Percentiles rank a stretch among this genome's conserved stretches.
phyloP scores from a whole-genome alignment of 2,888 invertebrate species.

The Junonia oenone region DNA sequence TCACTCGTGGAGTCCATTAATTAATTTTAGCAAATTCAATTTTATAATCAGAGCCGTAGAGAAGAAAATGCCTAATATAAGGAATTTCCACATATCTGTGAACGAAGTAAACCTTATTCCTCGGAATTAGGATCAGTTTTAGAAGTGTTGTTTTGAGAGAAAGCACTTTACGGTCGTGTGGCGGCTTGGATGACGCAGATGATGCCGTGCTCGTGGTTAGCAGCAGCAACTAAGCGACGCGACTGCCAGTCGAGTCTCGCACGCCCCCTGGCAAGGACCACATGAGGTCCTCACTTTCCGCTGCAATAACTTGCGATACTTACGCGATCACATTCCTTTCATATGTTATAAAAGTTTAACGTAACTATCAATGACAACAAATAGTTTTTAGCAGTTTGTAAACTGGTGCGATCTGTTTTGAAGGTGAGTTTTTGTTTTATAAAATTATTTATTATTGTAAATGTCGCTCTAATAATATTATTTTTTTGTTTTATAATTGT shows the following conservation, averaged over 20 bases:
- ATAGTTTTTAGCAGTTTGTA: slow-evolving; percentile 36
- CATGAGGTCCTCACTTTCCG: slow-evolving; percentile 29
- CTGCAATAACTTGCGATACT: slow-evolving; percentile 30
- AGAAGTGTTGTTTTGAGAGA: slow-evolving; percentile 51
- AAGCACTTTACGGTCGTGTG: slow-evolving; percentile 74
- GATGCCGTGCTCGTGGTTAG: slow-evolving; percentile 47
- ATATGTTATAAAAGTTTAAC: slow-evolving; percentile 19
- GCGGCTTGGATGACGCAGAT: slow-evolving; percentile 70
- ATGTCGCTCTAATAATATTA: not conserved
- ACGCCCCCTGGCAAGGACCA: slow-evolving; percentile 52
- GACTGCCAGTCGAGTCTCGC: slow-evolving; percentile 54
- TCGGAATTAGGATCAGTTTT: slow-evolving; percentile 48
- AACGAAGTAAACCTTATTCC: slow-evolving; percentile 47
- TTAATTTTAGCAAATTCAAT: slow-evolving; percentile 37
- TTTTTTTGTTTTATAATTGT: not conserved
- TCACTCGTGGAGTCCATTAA: slow-evolving; percentile 40
- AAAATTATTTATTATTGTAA: not conserved
- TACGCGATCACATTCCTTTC: slow-evolving; percentile 42
- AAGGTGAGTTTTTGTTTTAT: slow-evolving; percentile 36
- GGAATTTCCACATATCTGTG: slow-evolving; percentile 8
- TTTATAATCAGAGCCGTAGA: slow-evolving; percentile 40
- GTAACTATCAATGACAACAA: slow-evolving; percentile 44
- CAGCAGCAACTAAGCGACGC: slow-evolving; percentile 34
- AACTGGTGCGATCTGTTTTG: slow-evolving; percentile 26
- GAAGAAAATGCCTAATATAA: slow-evolving; percentile 43